phyloP scores from a whole-genome alignment of 1,140 invertebrate species.

The Pemphigus obesinymphae region DNA sequence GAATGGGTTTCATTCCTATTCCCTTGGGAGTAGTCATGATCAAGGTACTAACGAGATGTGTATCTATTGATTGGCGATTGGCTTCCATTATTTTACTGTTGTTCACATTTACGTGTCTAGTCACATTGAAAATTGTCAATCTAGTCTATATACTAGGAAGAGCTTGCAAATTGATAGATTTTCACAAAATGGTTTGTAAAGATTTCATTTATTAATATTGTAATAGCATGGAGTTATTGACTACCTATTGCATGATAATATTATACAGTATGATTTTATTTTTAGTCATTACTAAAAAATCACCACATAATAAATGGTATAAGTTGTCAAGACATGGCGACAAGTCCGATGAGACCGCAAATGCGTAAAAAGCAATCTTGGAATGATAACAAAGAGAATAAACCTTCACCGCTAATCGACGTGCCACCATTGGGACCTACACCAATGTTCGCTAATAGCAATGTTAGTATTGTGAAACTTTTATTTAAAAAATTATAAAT shows the following conservation, averaged over 20 bases:
- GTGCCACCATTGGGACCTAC: neutral
- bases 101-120: constrained; percentile 74
- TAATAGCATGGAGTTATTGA: neutral
- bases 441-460: constrained; percentile 34
- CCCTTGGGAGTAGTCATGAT: constrained; percentile 88
- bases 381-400: constrained; percentile 23
- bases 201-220: neutral
- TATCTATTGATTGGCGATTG: constrained; percentile 60
- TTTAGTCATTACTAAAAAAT: constrained; percentile 26
- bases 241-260: neutral
- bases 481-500: too few relatives aligned
- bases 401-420: constrained; percentile 18
- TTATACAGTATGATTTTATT: neutral
- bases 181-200: constrained; percentile 51
- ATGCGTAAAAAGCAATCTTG: neutral
- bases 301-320: constrained; percentile 15
- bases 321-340: constrained; percentile 30
- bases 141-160: constrained; percentile 83
- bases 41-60: constrained; percentile 70
- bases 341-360: constrained; percentile 27
- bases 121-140: constrained; percentile 76
- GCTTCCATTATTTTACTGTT: constrained; percentile 67
- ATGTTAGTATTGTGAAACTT: constrained; percentile 6
- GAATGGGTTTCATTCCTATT: constrained; percentile 97
- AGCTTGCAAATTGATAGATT: constrained; percentile 80